Conservation (phyloP, 2,888 invertebrate genomes). For the Epinotia ramella region DNA sequence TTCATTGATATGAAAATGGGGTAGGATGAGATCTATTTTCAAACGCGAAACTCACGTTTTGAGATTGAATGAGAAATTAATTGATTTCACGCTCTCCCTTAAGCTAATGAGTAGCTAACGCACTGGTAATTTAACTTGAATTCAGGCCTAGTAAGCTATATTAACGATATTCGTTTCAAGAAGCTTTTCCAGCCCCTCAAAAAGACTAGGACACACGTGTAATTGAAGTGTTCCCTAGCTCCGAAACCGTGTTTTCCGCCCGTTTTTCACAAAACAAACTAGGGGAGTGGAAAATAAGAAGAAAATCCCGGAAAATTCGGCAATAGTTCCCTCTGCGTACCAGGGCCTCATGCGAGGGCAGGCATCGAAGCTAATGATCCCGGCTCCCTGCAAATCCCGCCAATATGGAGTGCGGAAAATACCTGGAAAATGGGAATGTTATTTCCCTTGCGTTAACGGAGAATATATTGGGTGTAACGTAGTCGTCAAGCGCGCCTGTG, state of each 20-base stretch:
- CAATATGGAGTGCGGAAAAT: constrained; percentile 81
- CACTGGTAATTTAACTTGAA: background rate
- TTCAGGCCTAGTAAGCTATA: background rate
- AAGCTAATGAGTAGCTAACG: background rate
- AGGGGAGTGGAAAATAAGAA: constrained; percentile 58
- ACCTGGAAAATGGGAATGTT: constrained; percentile 80
- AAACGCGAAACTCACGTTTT: background rate
- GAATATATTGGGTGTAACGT: constrained; percentile 60
- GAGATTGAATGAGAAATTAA: background rate
- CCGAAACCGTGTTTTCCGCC: constrained; percentile 44
- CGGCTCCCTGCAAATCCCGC: constrained; percentile 76
- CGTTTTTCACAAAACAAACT: constrained; percentile 56
- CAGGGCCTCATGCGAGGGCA: constrained; percentile 67
- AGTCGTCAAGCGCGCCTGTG: constrained; percentile 52
- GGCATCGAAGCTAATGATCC: constrained; percentile 75
- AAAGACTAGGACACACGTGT: constrained; percentile 31
- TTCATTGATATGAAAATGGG: background rate
- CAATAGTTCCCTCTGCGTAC: constrained; percentile 72
- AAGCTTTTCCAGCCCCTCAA: constrained; percentile 15
- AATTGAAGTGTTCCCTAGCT: constrained; percentile 29
- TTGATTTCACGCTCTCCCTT: background rate
- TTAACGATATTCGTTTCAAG: background rate
- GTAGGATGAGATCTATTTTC: background rate
- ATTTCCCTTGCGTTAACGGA: constrained; percentile 58
- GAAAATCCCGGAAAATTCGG: constrained; percentile 74